Conservation (phyloP, 2,797 vertebrate species). For the Atherinosoma microstoma region DNA sequence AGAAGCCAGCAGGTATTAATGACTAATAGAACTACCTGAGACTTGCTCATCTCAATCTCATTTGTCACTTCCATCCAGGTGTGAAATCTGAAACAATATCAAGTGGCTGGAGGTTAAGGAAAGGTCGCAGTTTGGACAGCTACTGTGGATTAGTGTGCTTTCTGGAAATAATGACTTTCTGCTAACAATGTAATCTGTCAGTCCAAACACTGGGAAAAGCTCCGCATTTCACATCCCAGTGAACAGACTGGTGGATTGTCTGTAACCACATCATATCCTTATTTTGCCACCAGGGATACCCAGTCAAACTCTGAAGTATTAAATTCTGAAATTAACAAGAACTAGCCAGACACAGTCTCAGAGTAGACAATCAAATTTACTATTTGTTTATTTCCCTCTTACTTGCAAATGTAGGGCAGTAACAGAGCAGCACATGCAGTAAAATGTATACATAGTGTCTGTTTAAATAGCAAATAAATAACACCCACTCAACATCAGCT, state of each 20-base stretch:
- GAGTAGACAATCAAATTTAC: constrained; percentile 42
- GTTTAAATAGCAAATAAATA: constrained; percentile 65
- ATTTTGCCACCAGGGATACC: constrained; percentile 49
- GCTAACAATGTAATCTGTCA: constrained; percentile 75
- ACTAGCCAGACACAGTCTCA: constrained; percentile 47
- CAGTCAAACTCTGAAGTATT: constrained; percentile 51
- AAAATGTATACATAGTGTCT: constrained; percentile 30
- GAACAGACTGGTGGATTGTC: constrained; percentile 76
- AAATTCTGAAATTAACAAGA: constrained; percentile 61
- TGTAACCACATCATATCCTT: constrained; percentile 60
- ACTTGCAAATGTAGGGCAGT: constrained; percentile 49
- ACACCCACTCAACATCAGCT: constrained; percentile 52
- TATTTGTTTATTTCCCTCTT: constrained; percentile 29
- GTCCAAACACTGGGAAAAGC: constrained; percentile 66
- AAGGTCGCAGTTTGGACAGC: constrained; percentile 60
- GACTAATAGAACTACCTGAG: constrained; percentile 36
- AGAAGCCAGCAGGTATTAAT: constrained; percentile 36
- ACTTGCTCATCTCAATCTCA: constrained; percentile 33
- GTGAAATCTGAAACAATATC: constrained; percentile 54
- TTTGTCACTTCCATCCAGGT: constrained; percentile 37
- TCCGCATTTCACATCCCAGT: constrained; percentile 63
- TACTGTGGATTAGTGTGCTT: constrained; percentile 67
- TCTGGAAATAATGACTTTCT: constrained; percentile 74
- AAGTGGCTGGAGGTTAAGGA: constrained; percentile 38
- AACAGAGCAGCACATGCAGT: constrained; percentile 35